Evolutionary conservation across 2,888 invertebrate species (phyloP).

Genomic region (Teleiodes luculella): DNA sequence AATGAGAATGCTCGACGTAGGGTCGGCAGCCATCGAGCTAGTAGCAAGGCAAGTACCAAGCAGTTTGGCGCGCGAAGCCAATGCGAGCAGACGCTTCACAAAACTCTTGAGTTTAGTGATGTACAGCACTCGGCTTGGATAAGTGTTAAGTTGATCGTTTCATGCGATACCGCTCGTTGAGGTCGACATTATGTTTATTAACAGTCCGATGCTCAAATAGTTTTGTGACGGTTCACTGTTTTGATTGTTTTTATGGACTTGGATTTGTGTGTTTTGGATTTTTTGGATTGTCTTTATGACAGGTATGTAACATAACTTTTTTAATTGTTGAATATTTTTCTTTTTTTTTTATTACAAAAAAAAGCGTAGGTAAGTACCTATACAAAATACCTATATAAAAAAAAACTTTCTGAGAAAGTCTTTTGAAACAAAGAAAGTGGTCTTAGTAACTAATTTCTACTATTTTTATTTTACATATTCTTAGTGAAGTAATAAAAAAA

Average conservation of each 20-base stretch:
- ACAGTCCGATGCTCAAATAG: constrained; percentile 66
- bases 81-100: constrained; percentile 39
- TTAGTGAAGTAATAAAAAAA: too few relatives aligned
- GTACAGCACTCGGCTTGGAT: constrained; percentile 63
- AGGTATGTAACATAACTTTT: constrained; percentile 12
- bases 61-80: constrained; percentile 74
- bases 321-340: constrained; percentile 11
- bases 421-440: constrained; percentile 5
- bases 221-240: constrained; percentile 50
- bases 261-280: constrained; percentile 41
- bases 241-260: constrained; percentile 34
- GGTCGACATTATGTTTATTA: constrained; percentile 72
- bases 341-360: constrained; percentile 12
- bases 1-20: background rate
- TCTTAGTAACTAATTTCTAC: background rate
- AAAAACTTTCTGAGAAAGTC: background rate
- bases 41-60: too few relatives aligned
- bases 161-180: constrained; percentile 70
- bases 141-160: constrained; percentile 77
- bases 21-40: constrained; percentile 28
- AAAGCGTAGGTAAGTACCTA: too few relatives aligned
- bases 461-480: background rate
- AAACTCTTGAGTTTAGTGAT: constrained; percentile 45
- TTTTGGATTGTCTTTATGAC: constrained; percentile 40
- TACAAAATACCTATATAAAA: too few relatives aligned